Percentiles rank a stretch among this genome's conserved stretches.
phyloP scores from a whole-genome alignment of 2,113 vertebrate genomes.

The Osmerus mordax region DNA sequence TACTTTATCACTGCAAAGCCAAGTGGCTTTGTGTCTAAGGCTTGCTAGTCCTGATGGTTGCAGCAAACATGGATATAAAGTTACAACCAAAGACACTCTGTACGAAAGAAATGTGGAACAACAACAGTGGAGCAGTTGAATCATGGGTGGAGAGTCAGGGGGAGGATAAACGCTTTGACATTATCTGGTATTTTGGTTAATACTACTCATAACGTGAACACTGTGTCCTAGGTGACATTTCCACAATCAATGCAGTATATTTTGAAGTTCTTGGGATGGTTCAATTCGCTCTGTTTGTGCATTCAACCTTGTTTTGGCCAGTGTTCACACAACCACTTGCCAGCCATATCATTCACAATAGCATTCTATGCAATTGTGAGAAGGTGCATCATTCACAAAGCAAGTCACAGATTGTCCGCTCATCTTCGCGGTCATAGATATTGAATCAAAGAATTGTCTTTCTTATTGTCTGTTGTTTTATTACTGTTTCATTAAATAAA shows the following conservation, averaged over 20 bases:
- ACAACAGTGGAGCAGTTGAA: slow-evolving; percentile 30
- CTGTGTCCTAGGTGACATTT: no score
- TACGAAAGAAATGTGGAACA: slow-evolving; percentile 27
- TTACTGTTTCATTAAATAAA: no score
- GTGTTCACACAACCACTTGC: slow-evolving; percentile 6
- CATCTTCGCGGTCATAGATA: neutral
- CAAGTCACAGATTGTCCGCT: slow-evolving; percentile 33
- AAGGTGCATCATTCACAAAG: slow-evolving; percentile 62
- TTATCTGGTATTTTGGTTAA: no score
- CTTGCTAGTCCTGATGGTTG: slow-evolving; percentile 9
- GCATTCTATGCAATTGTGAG: slow-evolving; percentile 43
- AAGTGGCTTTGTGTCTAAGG: slow-evolving; percentile 19
- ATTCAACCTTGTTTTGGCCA: slow-evolving; percentile 8
- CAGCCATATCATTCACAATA: slow-evolving; percentile 34
- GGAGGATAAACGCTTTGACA: no score
- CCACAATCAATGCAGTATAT: no score
- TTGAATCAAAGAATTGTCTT: neutral
- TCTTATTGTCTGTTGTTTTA: no score
- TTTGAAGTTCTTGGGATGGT: no score
- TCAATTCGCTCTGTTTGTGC: neutral
- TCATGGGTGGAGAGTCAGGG: slow-evolving; percentile 19
- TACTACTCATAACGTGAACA: no score
- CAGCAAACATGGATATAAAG: slow-evolving; percentile 24
- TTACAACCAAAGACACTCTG: slow-evolving; percentile 18
- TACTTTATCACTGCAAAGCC: slow-evolving; percentile 25